Conservation (phyloP, 2,797 vertebrate genomes). For the Heteromormyrus szaboi region DNA sequence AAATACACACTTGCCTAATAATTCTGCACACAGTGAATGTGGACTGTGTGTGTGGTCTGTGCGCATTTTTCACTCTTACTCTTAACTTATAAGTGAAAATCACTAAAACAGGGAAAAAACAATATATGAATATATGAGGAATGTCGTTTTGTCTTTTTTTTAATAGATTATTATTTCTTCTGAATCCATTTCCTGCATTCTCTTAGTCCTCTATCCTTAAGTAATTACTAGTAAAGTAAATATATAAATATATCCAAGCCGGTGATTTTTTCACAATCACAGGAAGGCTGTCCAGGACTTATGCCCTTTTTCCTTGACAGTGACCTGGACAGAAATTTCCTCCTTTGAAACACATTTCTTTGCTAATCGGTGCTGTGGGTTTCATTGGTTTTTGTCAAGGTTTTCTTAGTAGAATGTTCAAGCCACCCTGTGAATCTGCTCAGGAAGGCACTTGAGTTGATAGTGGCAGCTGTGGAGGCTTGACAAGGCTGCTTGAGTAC, state of each 20-base stretch:
- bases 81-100: background rate
- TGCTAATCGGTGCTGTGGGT: constrained; percentile 4
- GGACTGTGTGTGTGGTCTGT: background rate
- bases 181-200: background rate
- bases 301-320: constrained; percentile 35
- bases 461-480: background rate
- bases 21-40: background rate
- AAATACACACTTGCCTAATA: too few species aligned
- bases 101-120: background rate
- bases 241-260: background rate
- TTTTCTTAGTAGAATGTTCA: background rate
- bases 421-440: background rate
- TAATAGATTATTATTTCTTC: background rate
- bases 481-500: background rate
- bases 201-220: background rate
- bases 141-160: background rate
- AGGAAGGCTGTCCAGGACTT: constrained; percentile 39
- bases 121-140: background rate
- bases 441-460: background rate
- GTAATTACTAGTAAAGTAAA: constrained; percentile 11
- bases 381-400: background rate
- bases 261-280: constrained; percentile 41
- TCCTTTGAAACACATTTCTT: constrained; percentile 12
- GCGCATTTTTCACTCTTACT: background rate
- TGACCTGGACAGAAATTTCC: constrained; percentile 28